Evolutionary conservation across 2,797 vertebrate species (phyloP), one percentile per base, ranked within the genome.

Genomic region (Chlorospingus flavigularis): DNA sequence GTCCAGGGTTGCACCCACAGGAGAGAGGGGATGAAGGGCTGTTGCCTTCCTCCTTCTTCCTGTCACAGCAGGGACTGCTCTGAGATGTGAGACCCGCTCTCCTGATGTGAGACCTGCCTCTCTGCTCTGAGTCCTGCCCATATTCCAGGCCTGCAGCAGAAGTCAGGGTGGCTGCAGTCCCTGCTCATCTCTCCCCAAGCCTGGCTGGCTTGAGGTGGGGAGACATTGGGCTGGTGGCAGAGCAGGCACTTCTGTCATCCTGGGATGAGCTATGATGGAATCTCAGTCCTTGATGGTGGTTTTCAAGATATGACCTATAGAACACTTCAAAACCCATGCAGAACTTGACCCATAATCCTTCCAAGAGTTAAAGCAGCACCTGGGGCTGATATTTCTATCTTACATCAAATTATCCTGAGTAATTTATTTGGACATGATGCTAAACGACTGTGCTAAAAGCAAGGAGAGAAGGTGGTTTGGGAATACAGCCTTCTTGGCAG

Each of bases 401-500:
- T 31, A 25, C 47, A 68, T 28, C 72, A 33, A n/a, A 37, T 91
- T 61, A 87, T 23, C 53, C 57, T 31, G 57, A 91, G 84, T 67
- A 51, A 83, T 94, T 93, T 80, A 26, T 75, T 94, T 33, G 67
- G 92, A 61, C 84, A 42, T 7, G 65, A 61, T 61, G 71, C 83
- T 90, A 82, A 87, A 90, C 0, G 42, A 62, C 51, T 33, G 74
- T 28, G 81, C 78, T 82, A 42, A 84, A 89, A 87, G 73, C 74
- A 47, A 51, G 86, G 71, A 68, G 80, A 72, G 66, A 14, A 48
- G 35, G 37, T 17, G 90, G 55, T 68, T 54, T 48, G 94, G 77
- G 92, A 92, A 71, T 82, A 57, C 67, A 82, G 92, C 39, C 40
- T 86, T 71, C 57, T 88, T 87, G 92, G 94, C 94, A 96, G 80